Percentiles rank a stretch among this genome's conserved stretches.
Conservation (phyloP, 2,888 invertebrate genomes). For the Andrena dorsata region DNA sequence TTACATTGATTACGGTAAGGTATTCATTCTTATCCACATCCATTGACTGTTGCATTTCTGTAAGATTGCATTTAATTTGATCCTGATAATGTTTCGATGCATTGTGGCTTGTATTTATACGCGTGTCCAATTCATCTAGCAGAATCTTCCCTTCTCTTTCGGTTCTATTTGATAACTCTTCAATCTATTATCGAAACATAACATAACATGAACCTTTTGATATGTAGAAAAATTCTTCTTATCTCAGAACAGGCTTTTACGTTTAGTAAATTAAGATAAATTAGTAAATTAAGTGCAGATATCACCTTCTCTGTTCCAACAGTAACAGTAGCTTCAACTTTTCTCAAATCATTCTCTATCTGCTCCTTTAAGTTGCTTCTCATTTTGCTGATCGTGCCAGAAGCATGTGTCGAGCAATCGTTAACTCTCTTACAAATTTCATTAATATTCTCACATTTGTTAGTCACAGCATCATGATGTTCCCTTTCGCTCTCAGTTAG, state of each 20-base stretch:
- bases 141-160: constrained; percentile 68
- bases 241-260: not conserved
- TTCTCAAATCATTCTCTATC: constrained; percentile 65
- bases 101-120: constrained; percentile 68
- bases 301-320: constrained; percentile 72
- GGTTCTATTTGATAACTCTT: constrained; percentile 66
- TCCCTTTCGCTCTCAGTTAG: constrained; percentile 65
- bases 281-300: not conserved
- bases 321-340: constrained; percentile 69
- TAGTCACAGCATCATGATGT: constrained; percentile 58
- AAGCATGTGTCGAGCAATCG: constrained; percentile 57
- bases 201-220: constrained; percentile 1
- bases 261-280: too few species aligned
- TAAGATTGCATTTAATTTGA: constrained; percentile 64
- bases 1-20: constrained; percentile 73
- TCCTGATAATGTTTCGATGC: constrained; percentile 69
- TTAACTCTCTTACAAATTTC: constrained; percentile 63
- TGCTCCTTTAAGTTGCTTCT: constrained; percentile 69
- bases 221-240: not conserved
- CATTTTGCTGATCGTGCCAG: constrained; percentile 54
- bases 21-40: constrained; percentile 67
- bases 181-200: constrained; percentile 65
- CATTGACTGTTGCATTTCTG: constrained; percentile 70
- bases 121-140: constrained; percentile 73
- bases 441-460: constrained; percentile 63